These are phyloP conservation scores for Dascyllus trimaculatus DNA, from an alignment of 2,113 vertebrate species.

Conservation along the genomic window DNA sequence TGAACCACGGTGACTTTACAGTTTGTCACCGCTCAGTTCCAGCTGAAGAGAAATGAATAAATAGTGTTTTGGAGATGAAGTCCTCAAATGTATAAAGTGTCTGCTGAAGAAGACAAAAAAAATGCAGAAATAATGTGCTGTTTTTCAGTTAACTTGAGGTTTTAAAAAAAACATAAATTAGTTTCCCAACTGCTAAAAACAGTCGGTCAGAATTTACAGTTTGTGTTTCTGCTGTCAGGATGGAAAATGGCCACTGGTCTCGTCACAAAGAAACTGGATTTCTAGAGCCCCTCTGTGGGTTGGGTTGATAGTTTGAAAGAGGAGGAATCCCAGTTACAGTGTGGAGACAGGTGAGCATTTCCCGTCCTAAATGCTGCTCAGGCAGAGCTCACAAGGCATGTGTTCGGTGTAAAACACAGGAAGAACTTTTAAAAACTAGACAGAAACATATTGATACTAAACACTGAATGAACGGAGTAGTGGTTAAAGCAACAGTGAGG, in stretches of 20 bases:
- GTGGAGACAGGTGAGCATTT: background rate
- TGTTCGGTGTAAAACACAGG: too few species aligned
- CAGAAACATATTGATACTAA: too few species aligned
- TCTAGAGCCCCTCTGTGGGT: too few species aligned
- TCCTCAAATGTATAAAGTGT: constrained; percentile 35
- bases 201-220: background rate
- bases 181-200: background rate
- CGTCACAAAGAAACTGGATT: background rate
- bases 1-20: background rate
- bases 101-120: background rate
- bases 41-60: constrained; percentile 3
- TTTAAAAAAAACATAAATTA: background rate
- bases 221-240: background rate
- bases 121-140: background rate
- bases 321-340: background rate
- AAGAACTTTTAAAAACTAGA: too few species aligned
- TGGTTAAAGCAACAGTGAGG: too few species aligned
- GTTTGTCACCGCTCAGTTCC: background rate
- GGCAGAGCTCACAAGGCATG: background rate
- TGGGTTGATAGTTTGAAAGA: background rate
- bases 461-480: too few species aligned
- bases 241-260: background rate
- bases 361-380: background rate
- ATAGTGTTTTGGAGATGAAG: constrained; percentile 40
- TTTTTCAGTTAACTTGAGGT: too few species aligned